Conservation (phyloP, 2,888 invertebrate genomes). For the Suillia variegata region DNA sequence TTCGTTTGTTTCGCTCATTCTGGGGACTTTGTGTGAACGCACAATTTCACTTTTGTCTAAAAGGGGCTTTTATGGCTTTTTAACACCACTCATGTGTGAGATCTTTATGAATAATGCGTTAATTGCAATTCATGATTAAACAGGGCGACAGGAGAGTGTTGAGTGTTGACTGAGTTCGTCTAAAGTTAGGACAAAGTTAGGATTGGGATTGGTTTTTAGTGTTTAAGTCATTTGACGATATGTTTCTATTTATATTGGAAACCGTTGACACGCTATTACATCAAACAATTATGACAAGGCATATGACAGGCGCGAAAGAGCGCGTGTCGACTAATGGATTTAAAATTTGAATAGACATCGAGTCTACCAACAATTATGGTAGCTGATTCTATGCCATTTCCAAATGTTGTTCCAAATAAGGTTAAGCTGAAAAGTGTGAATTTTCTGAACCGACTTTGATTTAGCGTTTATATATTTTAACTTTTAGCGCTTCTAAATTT, state of each 20-base stretch:
- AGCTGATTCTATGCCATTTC: too few relatives aligned
- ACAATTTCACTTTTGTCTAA: not conserved
- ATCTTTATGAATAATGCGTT: slow-evolving; percentile 59
- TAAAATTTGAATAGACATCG: not conserved
- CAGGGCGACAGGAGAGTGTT: slow-evolving; percentile 38
- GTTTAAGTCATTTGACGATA: not conserved
- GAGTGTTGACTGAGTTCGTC: slow-evolving; percentile 32
- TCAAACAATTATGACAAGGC: slow-evolving; percentile 21
- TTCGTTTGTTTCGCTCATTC: too few relatives aligned
- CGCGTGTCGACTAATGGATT: not conserved
- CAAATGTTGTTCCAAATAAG: too few relatives aligned
- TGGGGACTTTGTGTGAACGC: not conserved
- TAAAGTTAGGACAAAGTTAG: too few relatives aligned
- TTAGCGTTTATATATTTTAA: too few relatives aligned
- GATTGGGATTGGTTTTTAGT: too few relatives aligned
- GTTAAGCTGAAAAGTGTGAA: too few relatives aligned
- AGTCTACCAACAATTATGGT: too few relatives aligned
- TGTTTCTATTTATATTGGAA: slow-evolving; percentile 4
- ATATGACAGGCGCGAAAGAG: not conserved
- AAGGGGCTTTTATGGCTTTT: slow-evolving; percentile 34
- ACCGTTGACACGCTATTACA: slow-evolving; percentile 48
- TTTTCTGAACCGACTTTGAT: too few relatives aligned
- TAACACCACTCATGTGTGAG: slow-evolving; percentile 58
- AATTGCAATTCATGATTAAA: slow-evolving; percentile 57
- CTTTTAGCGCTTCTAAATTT: too few relatives aligned